phyloP scores from a whole-genome alignment of 2,113 vertebrate genomes.

The Gallinago undulata region DNA sequence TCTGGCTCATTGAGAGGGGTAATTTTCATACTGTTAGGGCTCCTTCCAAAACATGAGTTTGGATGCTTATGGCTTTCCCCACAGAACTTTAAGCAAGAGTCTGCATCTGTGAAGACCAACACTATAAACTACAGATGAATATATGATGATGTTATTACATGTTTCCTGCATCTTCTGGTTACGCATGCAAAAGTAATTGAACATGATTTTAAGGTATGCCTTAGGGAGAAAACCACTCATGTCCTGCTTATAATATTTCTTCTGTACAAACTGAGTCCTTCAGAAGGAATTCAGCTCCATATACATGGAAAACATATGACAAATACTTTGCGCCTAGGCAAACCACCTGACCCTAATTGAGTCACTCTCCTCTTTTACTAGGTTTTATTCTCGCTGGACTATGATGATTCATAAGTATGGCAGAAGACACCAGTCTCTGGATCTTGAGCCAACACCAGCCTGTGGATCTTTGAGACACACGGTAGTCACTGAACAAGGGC shows the following conservation, averaged over 20 bases:
- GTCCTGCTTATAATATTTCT: not conserved
- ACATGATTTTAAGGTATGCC: not conserved
- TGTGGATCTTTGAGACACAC: not conserved
- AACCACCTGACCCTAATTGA: not conserved
- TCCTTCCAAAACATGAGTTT: not conserved
- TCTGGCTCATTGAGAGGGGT: constrained; percentile 67
- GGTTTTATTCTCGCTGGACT: not conserved
- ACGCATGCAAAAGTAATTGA: not conserved
- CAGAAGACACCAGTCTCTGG: not conserved
- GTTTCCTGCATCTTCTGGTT: not conserved
- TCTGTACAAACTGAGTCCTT: not conserved
- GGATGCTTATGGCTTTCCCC: not conserved
- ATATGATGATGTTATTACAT: not conserved
- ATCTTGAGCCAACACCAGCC: not conserved
- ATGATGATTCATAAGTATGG: not conserved
- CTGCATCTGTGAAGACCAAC: not conserved
- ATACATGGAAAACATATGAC: not conserved
- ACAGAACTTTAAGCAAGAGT: not conserved
- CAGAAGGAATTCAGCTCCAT: not conserved
- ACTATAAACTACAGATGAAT: not conserved
- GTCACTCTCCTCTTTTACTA: not conserved
- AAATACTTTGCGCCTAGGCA: not conserved
- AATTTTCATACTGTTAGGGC: constrained; percentile 38
- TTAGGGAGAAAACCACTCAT: not conserved
- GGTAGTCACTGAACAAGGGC: not conserved